Base-by-base conservation (phyloP, 2,113 vertebrate genomes). In the Gallinago jamesoni region DNA sequence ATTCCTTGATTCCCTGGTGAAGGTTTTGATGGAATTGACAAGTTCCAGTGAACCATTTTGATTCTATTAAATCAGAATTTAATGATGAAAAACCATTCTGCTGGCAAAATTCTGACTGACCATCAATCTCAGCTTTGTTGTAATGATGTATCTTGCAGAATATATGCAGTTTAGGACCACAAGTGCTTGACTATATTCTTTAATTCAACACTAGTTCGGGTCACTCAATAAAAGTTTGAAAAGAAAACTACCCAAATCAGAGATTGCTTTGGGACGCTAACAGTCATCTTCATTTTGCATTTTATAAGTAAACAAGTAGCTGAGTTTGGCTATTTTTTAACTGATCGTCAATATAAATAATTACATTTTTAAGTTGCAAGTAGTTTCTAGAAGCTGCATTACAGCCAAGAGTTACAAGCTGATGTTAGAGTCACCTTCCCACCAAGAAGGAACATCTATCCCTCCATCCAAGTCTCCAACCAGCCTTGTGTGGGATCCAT, bases 401-500 rank as follows among this genome's bases (percentile, higher is more conserved):
- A 14, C 8, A n/a, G 8, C 39, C 67, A 6, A 55, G 27, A 69
- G 14, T 47, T 69, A 45, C 5, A 70, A 81, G 18, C 14, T 77
- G 50, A 23, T 23, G 12, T 53, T 84, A 35, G 13, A 91, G 33
- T 8, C 68, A 64, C 12, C 21, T 81, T 28, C 66, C 28, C 24
- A 45, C 14, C 22, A 28, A 74, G 23, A 87, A 7, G 20, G 14
- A 56, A 33, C 20, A 55, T 30, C 53, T 17, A 30, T 30, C 53
- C 53, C 53, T 55, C 28, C 53, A 18, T 19, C 28, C 53, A 55
- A 55, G 53, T 28, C 28, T 30, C 53, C 28, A 27, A 4, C 12
- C 6, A 0, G 7, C 17, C 6, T 63, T 37, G 20, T 1, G 5
- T 14, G n/a, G 37, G 19, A 53, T 12, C 62, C 39, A 10, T 37